Percentiles rank a stretch among this genome's conserved stretches.
Conservation (phyloP, 1,140 invertebrate genomes). For the Centruroides vittatus region DNA sequence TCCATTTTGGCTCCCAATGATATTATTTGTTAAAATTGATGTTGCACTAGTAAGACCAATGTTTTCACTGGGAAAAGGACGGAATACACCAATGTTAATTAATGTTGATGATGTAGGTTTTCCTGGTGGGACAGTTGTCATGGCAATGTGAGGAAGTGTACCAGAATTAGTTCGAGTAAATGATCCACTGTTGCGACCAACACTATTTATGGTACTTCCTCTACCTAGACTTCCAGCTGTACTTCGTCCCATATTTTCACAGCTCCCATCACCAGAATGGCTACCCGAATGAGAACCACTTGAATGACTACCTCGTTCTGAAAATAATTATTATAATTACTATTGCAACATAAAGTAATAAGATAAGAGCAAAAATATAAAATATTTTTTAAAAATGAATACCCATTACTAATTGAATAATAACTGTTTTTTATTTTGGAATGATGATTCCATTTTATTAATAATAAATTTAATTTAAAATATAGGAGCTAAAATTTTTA, state of each 20-base stretch:
- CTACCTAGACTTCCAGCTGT: slow-evolving; percentile 13
- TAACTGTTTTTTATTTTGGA: too few species aligned
- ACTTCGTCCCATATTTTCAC: slow-evolving; percentile 6
- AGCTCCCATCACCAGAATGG: slow-evolving; percentile 10
- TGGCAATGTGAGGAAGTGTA: slow-evolving; percentile 6
- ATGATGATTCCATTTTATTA: too few species aligned
- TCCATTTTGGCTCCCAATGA: neutral
- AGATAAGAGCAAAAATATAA: too few species aligned
- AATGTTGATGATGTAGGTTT: slow-evolving; percentile 13
- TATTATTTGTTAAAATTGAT: neutral
- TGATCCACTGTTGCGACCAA: slow-evolving; percentile 13
- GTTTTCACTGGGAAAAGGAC: slow-evolving; percentile 10
- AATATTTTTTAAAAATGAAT: too few species aligned
- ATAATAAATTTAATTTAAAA: too few species aligned
- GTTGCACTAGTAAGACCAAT: neutral
- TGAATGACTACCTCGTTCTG: slow-evolving; percentile 11
- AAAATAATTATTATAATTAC: neutral
- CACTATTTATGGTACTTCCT: slow-evolving; percentile 13
- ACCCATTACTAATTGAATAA: too few species aligned
- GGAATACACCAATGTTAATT: slow-evolving; percentile 11
- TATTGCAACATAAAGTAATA: neutral
- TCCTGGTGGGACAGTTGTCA: neutral
- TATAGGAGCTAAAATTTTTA: too few species aligned
- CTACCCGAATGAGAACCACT: slow-evolving; percentile 14
- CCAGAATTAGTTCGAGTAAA: slow-evolving; percentile 16